Conservation (phyloP, 2,797 vertebrate genomes). For the Ctenochaetus hawaiiensis region DNA sequence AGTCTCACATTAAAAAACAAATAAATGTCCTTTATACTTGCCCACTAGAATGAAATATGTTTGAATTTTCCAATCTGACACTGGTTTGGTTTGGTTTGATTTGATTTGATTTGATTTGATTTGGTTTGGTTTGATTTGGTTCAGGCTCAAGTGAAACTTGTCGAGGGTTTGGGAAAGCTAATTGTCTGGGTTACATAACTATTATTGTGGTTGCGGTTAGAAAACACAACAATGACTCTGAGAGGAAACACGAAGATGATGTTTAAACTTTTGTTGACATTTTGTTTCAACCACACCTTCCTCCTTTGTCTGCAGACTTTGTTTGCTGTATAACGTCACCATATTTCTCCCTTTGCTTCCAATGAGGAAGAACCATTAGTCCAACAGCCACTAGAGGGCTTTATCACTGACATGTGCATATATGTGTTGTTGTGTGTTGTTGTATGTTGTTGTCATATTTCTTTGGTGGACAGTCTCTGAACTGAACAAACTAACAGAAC, state of each 20-base stretch:
- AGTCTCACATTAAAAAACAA: neutral
- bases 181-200: neutral
- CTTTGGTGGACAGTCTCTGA: neutral
- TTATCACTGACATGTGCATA: neutral
- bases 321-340: neutral
- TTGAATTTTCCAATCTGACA: too few species aligned
- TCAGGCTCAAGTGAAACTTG: too few species aligned
- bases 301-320: too few species aligned
- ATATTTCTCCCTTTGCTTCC: neutral
- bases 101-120: too few species aligned
- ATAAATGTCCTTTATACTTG: neutral
- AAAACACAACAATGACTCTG: neutral
- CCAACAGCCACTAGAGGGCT: neutral
- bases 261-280: too few species aligned
- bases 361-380: neutral
- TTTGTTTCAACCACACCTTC: too few species aligned
- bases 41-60: neutral
- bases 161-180: too few species aligned
- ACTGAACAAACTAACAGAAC: neutral
- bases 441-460: neutral
- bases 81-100: too few species aligned
- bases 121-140: too few species aligned
- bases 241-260: too few species aligned
- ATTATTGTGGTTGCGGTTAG: neutral
- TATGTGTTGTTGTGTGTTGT: neutral